Evolutionary conservation across 2,113 vertebrate species (phyloP).

Genomic region (Notiomystis cincta): DNA sequence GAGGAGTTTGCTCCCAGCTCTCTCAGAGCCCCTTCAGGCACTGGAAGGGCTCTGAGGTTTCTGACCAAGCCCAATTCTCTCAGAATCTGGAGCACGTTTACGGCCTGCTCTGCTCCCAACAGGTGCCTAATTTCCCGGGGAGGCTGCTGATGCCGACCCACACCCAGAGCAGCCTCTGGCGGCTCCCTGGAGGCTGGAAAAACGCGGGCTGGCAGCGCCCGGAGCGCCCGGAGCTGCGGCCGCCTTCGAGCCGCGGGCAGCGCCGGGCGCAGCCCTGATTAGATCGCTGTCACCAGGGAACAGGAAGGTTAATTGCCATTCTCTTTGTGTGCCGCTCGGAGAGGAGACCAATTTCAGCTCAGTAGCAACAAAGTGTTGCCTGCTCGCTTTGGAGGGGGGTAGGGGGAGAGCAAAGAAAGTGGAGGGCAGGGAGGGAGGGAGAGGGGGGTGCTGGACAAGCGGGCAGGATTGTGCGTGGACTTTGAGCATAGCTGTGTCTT

Average conservation of each 20-base stretch:
- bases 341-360: slow-evolving; percentile 50
- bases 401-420: not conserved
- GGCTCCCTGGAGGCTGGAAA: too few relatives aligned
- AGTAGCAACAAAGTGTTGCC: slow-evolving; percentile 59
- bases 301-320: slow-evolving; percentile 76
- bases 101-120: not conserved
- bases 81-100: rapidly evolving
- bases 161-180: not conserved
- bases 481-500: slow-evolving; percentile 72
- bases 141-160: rapidly evolving
- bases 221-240: not conserved
- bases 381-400: not conserved
- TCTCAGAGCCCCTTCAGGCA: not conserved
- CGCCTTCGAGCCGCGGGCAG: not conserved
- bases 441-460: not conserved
- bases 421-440: not conserved
- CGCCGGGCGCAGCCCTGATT: slow-evolving; percentile 55
- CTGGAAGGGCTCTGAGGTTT: not conserved
- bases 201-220: not conserved
- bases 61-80: not conserved
- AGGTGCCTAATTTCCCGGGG: not conserved
- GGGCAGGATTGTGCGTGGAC: slow-evolving; percentile 53
- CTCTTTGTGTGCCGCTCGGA: slow-evolving; percentile 53
- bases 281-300: slow-evolving; percentile 74
- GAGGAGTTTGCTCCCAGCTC: not conserved